Evolutionary conservation across 2,888 invertebrate genomes (phyloP).

Genomic region (Drosophila mulleri): DNA sequence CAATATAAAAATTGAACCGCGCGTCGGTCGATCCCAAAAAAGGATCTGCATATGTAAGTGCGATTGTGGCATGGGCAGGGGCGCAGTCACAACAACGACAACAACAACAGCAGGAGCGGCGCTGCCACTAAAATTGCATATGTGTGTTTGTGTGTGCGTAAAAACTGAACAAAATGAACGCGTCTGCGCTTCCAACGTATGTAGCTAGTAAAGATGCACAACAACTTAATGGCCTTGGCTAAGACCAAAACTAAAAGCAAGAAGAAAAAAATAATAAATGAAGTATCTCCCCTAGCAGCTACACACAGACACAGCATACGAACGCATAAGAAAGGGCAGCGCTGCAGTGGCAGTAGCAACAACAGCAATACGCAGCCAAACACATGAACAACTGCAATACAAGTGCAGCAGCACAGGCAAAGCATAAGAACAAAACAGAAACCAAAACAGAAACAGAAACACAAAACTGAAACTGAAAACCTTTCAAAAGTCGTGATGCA

Average conservation of each 20-base stretch:
- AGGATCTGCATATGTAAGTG: slow-evolving; percentile 65
- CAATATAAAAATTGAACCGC: slow-evolving; percentile 46
- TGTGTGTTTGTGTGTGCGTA: slow-evolving; percentile 39
- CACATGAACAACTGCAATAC: slow-evolving; percentile 47
- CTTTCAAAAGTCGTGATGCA: slow-evolving; percentile 55
- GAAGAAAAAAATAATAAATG: slow-evolving; percentile 11
- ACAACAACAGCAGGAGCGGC: slow-evolving; percentile 60
- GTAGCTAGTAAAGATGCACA: slow-evolving; percentile 44
- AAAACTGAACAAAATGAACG: slow-evolving; percentile 67
- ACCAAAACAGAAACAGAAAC: slow-evolving; percentile 47
- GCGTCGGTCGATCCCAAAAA: slow-evolving; percentile 52
- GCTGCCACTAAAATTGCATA: slow-evolving; percentile 57
- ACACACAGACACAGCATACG: slow-evolving; percentile 36
- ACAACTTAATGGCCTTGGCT: slow-evolving; percentile 67
- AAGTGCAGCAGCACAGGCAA: slow-evolving; percentile 59
- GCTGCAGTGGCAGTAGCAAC: slow-evolving; percentile 27
- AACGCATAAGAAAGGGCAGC: slow-evolving; percentile 53
- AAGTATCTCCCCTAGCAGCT: slow-evolving; percentile 39
- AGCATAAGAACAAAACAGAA: slow-evolving; percentile 67
- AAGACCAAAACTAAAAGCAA: slow-evolving; percentile 39
- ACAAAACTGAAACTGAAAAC: slow-evolving; percentile 54
- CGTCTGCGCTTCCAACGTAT: slow-evolving; percentile 63
- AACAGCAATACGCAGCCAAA: slow-evolving; percentile 25
- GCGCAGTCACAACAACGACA: slow-evolving; percentile 60
- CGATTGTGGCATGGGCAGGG: slow-evolving; percentile 43